Base-by-base conservation (phyloP, 2,113 vertebrate species). In the Craseonycteris thonglongyai region DNA sequence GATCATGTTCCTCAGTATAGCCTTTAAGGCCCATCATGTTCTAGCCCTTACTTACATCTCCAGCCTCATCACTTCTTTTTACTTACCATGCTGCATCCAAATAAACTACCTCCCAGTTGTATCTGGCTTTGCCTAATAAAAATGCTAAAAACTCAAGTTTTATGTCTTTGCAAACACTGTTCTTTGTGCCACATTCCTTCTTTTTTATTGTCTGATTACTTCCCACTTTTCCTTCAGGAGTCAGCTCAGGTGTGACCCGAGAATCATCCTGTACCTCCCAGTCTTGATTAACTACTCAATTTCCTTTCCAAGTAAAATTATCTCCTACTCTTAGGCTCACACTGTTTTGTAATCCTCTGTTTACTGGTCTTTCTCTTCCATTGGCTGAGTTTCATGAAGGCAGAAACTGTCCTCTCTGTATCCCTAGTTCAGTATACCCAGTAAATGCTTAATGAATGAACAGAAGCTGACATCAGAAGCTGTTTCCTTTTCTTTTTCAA, bases 341-440 rank as follows among this genome's bases (percentile, higher is more conserved):
- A 58, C 3, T 71, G 38, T 38, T 90, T 83, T 91, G 22, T 91
- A 66, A 72, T 51, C 16, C 56, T 94, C 69, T 80, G 35, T 58
- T 83, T 88, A 30, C 65, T 66, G 1, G 38, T 79, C 38, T 89
- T 79, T 93, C 35, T 86, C 11, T 78, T 28, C 47, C 71, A 47
- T 49, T 91, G 87, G 66, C 35, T 88, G 89, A 80, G 56, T 95
- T 93, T 87, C 47, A 30, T 63, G 80, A 95, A 94, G n/a, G 42
- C 28, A 92, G 88, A 89, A 93, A 56, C n/a, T 15, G 3, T 85
- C 59, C 26, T 87, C 42, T 71, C 28, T 93, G 4, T 81, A 66
- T 91, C 5, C 19, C 42, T 88, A 38, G 63, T 89, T 94, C 30
- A 21, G 4, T 87, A 42, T 63, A 45, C 22, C 66, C 19, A 38